These are phyloP conservation scores for Ictidomys tridecemlineatus DNA, from an alignment of 2,113 vertebrate species.

Conservation along the genomic window DNA sequence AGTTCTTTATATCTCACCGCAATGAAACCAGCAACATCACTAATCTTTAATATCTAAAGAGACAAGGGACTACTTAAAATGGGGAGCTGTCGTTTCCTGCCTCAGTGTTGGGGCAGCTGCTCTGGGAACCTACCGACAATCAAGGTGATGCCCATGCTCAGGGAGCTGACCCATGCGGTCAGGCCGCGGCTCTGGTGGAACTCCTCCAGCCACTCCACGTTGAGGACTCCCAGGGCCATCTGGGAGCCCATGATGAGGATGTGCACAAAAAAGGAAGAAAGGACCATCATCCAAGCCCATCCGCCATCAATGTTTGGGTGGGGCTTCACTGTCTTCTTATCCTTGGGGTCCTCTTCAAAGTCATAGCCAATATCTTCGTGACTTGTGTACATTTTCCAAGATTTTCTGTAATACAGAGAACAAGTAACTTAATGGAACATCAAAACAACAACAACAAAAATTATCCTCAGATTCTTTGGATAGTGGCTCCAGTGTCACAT, in stretches of 20 bases:
- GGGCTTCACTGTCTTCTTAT: conserved; percentile 83
- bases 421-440: conserved; percentile 55
- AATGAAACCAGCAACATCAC: not conserved
- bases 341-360: conserved; percentile 86
- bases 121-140: conserved; percentile 88
- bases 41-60: not conserved
- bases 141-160: conserved; percentile 91
- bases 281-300: conserved; percentile 92
- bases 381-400: conserved; percentile 87
- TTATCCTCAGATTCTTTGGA: not conserved
- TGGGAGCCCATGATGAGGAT: conserved; percentile 91
- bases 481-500: too few species aligned
- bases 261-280: conserved; percentile 91
- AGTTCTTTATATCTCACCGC: not conserved
- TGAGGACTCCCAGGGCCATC: conserved; percentile 91
- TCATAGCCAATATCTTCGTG: conserved; percentile 88
- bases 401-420: conserved; percentile 82
- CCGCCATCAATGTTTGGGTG: conserved; percentile 88
- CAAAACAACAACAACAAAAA: not conserved
- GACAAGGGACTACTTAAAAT: accelerated
- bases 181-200: conserved; percentile 91
- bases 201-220: conserved; percentile 92
- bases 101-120: not conserved
- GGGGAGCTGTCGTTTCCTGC: not conserved
- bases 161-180: conserved; percentile 91